phyloP scores from a whole-genome alignment of 1,140 invertebrate species.

The Helicoverpa zea region DNA sequence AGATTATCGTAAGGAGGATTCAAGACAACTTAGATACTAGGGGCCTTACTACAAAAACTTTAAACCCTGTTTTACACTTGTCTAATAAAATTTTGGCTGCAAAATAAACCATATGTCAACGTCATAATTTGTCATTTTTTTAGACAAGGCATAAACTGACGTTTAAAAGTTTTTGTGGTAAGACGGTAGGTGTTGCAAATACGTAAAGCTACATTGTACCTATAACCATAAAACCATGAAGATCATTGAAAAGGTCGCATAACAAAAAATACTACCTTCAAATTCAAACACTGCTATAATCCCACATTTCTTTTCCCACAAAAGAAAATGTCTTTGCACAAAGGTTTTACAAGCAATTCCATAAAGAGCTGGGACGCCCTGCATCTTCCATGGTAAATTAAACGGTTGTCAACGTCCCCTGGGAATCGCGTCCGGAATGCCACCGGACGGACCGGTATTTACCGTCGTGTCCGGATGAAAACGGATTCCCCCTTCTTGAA shows the following conservation, averaged over 20 bases:
- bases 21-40: too few species aligned
- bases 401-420: constrained; percentile 30
- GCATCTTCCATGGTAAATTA: constrained; percentile 35
- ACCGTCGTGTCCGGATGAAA: neutral
- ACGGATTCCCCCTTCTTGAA: neutral
- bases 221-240: too few species aligned
- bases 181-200: too few species aligned
- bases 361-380: constrained; percentile 12
- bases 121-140: too few species aligned
- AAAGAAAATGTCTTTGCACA: constrained; percentile 20
- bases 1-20: too few species aligned
- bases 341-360: constrained; percentile 30
- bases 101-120: too few species aligned
- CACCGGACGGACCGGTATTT: constrained; percentile 12
- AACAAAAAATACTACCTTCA: neutral
- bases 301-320: neutral
- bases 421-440: neutral
- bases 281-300: neutral
- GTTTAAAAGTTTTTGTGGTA: too few species aligned
- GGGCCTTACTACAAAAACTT: too few species aligned
- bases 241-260: neutral
- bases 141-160: too few species aligned
- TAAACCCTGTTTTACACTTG: too few species aligned
- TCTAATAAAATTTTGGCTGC: too few species aligned
- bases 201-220: too few species aligned